Percentiles rank a stretch among this genome's conserved stretches.
Evolutionary conservation across 2,888 invertebrate species (phyloP).

Genomic region (Macropis europaea): DNA sequence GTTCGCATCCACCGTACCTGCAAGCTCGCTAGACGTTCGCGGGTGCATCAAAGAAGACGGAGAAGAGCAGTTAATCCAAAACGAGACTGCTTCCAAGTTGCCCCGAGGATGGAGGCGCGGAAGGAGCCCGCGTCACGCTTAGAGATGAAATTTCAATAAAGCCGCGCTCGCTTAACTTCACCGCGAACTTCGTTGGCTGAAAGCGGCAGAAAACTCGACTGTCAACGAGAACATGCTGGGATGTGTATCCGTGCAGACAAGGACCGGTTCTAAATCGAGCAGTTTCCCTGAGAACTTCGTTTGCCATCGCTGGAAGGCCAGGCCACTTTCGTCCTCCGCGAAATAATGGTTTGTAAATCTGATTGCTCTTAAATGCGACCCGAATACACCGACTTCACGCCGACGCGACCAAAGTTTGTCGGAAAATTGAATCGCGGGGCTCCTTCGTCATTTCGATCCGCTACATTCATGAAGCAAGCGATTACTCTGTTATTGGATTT

Average conservation of each 20-base stretch:
- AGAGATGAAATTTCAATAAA: slow-evolving; percentile 62
- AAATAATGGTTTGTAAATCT: slow-evolving; percentile 41
- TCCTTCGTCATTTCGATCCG: slow-evolving; percentile 3
- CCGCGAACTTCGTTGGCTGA: slow-evolving; percentile 42
- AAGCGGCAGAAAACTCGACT: slow-evolving; percentile 16
- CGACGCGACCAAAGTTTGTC: slow-evolving; percentile 33
- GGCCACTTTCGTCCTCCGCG: slow-evolving; percentile 29
- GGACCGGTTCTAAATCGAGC: slow-evolving; percentile 31
- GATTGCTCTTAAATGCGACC: slow-evolving; percentile 42
- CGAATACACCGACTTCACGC: slow-evolving; percentile 16
- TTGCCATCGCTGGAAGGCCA: background rate
- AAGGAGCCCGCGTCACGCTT: slow-evolving; percentile 38
- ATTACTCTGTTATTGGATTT: background rate
- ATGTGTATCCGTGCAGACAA: slow-evolving; percentile 5
- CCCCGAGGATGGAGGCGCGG: slow-evolving; percentile 4
- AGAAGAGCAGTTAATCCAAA: slow-evolving; percentile 43
- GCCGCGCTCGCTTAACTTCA: slow-evolving; percentile 47
- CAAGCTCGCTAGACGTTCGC: too few relatives aligned
- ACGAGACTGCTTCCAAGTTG: slow-evolving; percentile 22
- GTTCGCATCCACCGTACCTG: too few relatives aligned
- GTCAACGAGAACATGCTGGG: background rate
- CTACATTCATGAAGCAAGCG: background rate
- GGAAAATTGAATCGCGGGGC: slow-evolving; percentile 25
- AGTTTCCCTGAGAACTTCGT: slow-evolving; percentile 12
- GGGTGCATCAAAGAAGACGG: background rate